A percentile compares a stretch with the other conserved stretches of the same genome.
Evolutionary conservation across 2,888 invertebrate genomes (phyloP).

Genomic region (Caradrina clavipalpis): DNA sequence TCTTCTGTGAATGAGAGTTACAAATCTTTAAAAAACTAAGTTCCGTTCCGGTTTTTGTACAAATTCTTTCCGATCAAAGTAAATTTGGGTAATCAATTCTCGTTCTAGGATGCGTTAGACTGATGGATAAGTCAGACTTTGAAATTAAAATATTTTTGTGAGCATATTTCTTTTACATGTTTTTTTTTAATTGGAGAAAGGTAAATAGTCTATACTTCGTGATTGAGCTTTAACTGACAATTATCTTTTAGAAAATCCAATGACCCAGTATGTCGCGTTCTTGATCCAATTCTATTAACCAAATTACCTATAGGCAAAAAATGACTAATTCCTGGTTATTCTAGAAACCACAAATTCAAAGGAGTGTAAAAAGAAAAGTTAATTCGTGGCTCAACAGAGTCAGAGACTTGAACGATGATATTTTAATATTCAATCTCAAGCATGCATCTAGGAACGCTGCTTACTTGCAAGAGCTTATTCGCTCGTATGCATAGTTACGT

Average conservation of each 20-base stretch:
- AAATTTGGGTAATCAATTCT: slow-evolving; percentile 47
- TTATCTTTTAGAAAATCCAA: not conserved
- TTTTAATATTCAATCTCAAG: slow-evolving; percentile 53
- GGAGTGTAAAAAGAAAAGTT: slow-evolving; percentile 2
- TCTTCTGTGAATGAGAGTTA: slow-evolving; percentile 68
- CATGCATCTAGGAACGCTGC: slow-evolving; percentile 37
- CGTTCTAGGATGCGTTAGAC: slow-evolving; percentile 16
- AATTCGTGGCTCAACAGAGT: not conserved
- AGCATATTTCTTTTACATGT: not conserved
- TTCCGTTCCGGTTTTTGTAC: slow-evolving; percentile 53
- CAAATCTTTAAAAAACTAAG: slow-evolving; percentile 59
- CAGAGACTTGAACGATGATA: slow-evolving; percentile 19
- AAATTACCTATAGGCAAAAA: not conserved
- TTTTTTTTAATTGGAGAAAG: no score
- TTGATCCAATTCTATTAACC: not conserved
- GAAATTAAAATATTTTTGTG: not conserved
- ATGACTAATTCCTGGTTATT: not conserved
- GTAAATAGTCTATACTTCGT: no score
- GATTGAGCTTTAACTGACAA: no score
- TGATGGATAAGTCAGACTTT: not conserved
- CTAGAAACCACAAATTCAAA: not conserved
- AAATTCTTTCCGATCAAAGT: slow-evolving; percentile 48
- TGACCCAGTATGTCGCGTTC: no score
- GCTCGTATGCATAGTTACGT: slow-evolving; percentile 53
- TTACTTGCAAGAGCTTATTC: slow-evolving; percentile 45